These are phyloP conservation scores for Nixonia krombeini DNA, from an alignment of 1,140 invertebrate species.

Conservation along the genomic window DNA sequence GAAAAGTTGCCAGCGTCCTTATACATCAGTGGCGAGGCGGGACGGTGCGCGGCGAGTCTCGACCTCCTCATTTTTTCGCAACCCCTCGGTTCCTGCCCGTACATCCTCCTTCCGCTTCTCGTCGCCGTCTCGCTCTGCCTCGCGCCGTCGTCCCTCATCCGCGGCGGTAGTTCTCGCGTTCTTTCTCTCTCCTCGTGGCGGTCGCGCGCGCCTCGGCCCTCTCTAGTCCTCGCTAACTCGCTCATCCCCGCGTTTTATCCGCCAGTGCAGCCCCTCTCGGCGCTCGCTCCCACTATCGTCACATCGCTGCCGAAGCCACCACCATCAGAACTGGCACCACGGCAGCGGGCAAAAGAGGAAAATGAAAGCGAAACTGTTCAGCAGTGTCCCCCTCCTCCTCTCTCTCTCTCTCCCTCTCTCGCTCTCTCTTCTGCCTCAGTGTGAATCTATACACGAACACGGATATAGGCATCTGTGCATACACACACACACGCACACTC, in stretches of 20 bases:
- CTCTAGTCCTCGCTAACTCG: slow-evolving; percentile 40
- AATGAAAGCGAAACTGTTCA: slow-evolving; percentile 64
- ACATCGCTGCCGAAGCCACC: slow-evolving; percentile 42
- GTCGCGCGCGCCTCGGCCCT: slow-evolving; percentile 12
- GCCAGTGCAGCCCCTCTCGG: slow-evolving; percentile 46
- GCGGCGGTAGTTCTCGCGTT: slow-evolving; percentile 36
- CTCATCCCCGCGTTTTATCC: slow-evolving; percentile 54
- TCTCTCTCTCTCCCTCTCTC: no score
- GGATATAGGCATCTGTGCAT: not conserved
- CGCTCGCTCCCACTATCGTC: slow-evolving; percentile 49
- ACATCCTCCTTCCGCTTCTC: slow-evolving; percentile 36
- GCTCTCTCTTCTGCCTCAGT: no score
- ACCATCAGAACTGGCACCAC: slow-evolving; percentile 35
- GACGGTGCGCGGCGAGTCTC: no score
- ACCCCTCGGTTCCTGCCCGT: not conserved
- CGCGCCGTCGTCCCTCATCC: slow-evolving; percentile 52
- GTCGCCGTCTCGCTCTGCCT: slow-evolving; percentile 54
- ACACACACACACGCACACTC: no score
- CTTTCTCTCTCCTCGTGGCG: slow-evolving; percentile 30
- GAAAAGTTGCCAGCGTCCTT: no score
- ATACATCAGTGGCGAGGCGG: no score
- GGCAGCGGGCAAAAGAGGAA: slow-evolving; percentile 55
- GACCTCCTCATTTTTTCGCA: no score
- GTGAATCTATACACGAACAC: not conserved
- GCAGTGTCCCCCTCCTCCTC: slow-evolving; percentile 33